Evolutionary conservation across 2,888 invertebrate species (phyloP).

Genomic region (Parascotia fuliginaria): DNA sequence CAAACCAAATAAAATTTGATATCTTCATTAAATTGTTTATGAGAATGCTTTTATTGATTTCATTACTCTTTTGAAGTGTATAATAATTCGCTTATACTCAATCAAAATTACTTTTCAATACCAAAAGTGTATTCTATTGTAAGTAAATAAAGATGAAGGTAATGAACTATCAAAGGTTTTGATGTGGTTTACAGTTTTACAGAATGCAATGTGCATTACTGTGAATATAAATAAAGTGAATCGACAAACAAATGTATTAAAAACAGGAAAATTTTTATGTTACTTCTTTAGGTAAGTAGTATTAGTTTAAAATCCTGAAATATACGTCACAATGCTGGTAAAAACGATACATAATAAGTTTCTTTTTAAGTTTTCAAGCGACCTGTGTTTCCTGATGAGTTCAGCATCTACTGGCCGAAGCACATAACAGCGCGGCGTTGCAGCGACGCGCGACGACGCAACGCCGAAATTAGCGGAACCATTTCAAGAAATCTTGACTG

Average conservation of each 20-base stretch:
- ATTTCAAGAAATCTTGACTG: too few species aligned
- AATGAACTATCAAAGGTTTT: conserved; percentile 18
- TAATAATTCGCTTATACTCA: background rate
- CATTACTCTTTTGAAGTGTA: background rate
- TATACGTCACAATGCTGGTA: too few species aligned
- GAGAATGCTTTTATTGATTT: background rate
- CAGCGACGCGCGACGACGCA: too few species aligned
- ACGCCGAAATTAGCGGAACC: too few species aligned
- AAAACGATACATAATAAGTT: too few species aligned
- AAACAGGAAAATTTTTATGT: background rate
- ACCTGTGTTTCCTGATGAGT: too few species aligned
- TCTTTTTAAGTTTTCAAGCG: too few species aligned
- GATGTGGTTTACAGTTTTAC: conserved; percentile 28
- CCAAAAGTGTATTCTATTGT: background rate
- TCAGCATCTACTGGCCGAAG: too few species aligned
- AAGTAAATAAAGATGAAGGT: conserved; percentile 25
- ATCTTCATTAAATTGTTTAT: background rate
- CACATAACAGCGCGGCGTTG: too few species aligned
- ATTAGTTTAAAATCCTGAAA: too few species aligned
- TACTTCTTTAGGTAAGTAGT: too few species aligned
- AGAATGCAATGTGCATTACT: conserved; percentile 8
- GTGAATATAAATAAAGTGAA: conserved; percentile 8
- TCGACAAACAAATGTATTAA: background rate
- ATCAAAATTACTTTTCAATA: conserved; percentile 1
- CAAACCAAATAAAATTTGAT: background rate